A percentile compares a stretch with the other conserved stretches of the same genome.
These are phyloP conservation scores for Orientallactaga bullata DNA, from an alignment of 2,113 vertebrate species.

Conservation along the genomic window DNA sequence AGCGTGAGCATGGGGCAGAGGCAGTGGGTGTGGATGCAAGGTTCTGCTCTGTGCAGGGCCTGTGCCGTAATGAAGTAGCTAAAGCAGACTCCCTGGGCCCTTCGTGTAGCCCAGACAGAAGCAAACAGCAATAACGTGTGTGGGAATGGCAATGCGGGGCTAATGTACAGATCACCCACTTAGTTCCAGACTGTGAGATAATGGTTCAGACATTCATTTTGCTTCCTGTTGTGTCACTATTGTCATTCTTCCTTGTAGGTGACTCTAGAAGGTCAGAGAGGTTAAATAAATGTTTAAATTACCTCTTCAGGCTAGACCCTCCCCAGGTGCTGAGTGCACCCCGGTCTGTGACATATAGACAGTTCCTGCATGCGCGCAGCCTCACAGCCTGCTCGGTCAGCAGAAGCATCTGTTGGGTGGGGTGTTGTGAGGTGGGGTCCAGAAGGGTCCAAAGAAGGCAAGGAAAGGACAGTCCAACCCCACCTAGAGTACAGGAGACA, in stretches of 20 bases:
- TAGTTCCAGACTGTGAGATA: neutral
- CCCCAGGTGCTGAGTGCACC: neutral
- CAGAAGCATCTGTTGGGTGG: neutral
- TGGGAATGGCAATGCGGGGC: neutral
- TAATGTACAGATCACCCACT: neutral
- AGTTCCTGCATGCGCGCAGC: neutral
- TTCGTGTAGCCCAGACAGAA: neutral
- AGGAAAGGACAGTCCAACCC: neutral
- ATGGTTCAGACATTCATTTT: neutral
- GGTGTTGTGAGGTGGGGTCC: neutral
- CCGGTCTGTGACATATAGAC: neutral
- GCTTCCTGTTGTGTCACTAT: neutral
- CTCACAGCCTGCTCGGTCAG: neutral
- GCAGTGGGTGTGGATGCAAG: accelerated
- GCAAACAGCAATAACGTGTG: accelerated
- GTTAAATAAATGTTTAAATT: neutral
- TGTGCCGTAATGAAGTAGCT: neutral
- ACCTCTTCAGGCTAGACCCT: neutral
- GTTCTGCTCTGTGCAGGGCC: neutral
- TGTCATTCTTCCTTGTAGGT: constrained; percentile 13
- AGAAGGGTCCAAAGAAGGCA: accelerated
- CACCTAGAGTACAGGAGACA: neutral
- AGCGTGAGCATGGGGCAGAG: too few species aligned
- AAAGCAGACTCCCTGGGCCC: neutral
- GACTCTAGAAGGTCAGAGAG: neutral